These are phyloP conservation scores for Choristoneura rosaceana DNA, from an alignment of 2,888 invertebrate species.

Conservation along the genomic window DNA sequence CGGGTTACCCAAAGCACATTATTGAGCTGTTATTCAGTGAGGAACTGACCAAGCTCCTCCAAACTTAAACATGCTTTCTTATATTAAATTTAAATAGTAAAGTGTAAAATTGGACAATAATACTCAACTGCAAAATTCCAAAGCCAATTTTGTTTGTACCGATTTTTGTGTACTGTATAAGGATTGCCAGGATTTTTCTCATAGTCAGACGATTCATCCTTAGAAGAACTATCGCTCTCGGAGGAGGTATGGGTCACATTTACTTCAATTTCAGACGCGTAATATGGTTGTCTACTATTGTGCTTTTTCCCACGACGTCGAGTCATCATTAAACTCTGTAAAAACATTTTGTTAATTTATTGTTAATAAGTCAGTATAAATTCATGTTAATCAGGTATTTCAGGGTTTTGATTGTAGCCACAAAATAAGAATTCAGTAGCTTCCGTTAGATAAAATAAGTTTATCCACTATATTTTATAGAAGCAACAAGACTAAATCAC, in stretches of 20 bases:
- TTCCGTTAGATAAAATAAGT: too few relatives aligned
- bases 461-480: too few relatives aligned
- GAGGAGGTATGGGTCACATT: background rate
- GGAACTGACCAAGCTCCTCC: background rate
- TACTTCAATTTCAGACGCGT: background rate
- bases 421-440: too few relatives aligned
- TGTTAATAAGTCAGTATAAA: too few relatives aligned
- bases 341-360: background rate
- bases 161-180: constrained; percentile 65
- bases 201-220: constrained; percentile 46
- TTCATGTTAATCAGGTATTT: too few relatives aligned
- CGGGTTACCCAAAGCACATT: background rate
- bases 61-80: too few relatives aligned
- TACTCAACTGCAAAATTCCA: constrained; percentile 63
- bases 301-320: background rate
- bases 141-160: constrained; percentile 71
- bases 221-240: background rate
- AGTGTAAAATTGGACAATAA: background rate
- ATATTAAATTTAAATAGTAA: too few relatives aligned
- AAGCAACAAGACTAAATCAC: too few relatives aligned
- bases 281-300: background rate
- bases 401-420: too few relatives aligned
- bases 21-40: background rate
- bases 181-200: constrained; percentile 75
- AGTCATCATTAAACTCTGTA: background rate